Percentiles rank a stretch among this genome's conserved stretches.
Evolutionary conservation across 2,797 vertebrate genomes (phyloP).

Genomic region (Ibycter americanus): DNA sequence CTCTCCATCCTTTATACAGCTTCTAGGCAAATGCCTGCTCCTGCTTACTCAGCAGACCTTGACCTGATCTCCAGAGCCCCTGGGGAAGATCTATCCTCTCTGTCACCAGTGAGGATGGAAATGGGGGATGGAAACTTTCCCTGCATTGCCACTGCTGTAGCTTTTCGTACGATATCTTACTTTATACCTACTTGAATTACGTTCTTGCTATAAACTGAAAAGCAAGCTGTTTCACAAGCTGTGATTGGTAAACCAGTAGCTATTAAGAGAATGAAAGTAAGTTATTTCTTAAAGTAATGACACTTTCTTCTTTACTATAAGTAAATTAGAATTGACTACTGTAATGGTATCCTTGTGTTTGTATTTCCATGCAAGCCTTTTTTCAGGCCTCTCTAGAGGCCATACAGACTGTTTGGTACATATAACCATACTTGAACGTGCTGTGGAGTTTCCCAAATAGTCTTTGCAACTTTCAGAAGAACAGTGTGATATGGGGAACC

Average conservation of each 20-base stretch:
- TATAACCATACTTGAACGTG: background rate
- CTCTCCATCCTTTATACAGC: background rate
- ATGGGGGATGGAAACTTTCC: background rate
- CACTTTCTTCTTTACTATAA: background rate
- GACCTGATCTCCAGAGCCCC: background rate
- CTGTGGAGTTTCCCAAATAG: background rate
- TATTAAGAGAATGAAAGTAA: background rate
- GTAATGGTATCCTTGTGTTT: background rate
- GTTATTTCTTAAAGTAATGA: background rate
- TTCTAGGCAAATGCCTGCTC: background rate
- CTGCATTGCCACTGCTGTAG: background rate
- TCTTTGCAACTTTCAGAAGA: background rate
- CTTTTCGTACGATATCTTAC: background rate
- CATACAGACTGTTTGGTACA: background rate
- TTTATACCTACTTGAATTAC: background rate
- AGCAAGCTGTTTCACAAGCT: constrained; percentile 17
- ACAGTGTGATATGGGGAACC: background rate
- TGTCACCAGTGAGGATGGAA: background rate
- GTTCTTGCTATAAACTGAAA: background rate
- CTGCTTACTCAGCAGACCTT: background rate
- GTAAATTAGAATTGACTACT: background rate
- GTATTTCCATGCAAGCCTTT: background rate
- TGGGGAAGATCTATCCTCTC: background rate
- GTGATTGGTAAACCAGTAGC: background rate
- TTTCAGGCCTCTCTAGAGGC: background rate